Evolutionary conservation across 2,797 vertebrate species (phyloP).

Genomic region (Anguilla megastoma): DNA sequence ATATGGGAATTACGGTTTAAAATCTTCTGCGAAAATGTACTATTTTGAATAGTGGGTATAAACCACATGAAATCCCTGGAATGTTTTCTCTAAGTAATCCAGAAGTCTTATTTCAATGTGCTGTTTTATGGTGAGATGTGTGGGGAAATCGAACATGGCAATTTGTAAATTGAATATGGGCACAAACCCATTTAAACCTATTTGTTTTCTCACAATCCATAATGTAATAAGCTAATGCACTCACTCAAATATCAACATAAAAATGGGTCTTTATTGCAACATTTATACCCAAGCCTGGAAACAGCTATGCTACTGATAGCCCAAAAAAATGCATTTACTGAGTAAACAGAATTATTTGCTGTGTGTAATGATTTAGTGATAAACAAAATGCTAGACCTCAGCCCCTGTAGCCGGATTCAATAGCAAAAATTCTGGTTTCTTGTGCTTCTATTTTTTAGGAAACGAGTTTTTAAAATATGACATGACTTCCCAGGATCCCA

Average conservation of each 20-base stretch:
- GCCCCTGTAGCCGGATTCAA: neutral
- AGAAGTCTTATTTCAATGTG: neutral
- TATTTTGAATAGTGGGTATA: neutral
- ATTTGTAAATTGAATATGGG: neutral
- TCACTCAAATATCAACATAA: neutral
- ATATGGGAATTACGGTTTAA: neutral
- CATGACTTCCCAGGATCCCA: neutral
- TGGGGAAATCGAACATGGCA: neutral
- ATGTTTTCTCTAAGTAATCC: neutral
- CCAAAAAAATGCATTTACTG: neutral
- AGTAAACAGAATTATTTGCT: neutral
- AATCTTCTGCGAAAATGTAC: neutral
- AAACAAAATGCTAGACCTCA: neutral
- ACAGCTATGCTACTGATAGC: neutral
- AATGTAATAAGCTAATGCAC: slow-evolving; percentile 2
- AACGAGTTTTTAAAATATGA: neutral
- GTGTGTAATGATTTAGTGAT: neutral
- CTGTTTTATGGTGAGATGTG: neutral
- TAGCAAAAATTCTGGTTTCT: neutral
- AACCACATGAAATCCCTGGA: neutral
- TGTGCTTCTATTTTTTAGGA: neutral
- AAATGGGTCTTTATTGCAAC: neutral
- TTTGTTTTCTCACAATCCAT: neutral
- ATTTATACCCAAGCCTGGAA: neutral
- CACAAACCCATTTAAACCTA: neutral